phyloP scores from a whole-genome alignment of 1,140 invertebrate species.

The Hormaphis cornu region DNA sequence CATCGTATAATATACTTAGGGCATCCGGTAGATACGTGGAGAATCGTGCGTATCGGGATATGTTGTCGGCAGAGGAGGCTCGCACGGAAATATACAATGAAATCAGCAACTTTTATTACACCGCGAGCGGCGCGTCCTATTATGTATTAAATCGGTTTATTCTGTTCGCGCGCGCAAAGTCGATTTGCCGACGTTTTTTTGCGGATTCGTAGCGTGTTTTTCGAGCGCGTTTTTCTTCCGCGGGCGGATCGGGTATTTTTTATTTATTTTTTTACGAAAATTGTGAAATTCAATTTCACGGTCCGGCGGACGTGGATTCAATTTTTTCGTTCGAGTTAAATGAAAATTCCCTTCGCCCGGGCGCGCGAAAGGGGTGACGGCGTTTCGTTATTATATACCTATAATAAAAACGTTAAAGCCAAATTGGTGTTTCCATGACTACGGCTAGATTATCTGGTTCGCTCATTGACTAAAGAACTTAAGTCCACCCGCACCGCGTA shows the following conservation, averaged over 20 bases:
- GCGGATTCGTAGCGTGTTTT: slow-evolving; percentile 5
- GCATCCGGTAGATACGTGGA: background rate
- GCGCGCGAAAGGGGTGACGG: slow-evolving; percentile 14
- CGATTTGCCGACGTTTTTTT: slow-evolving; percentile 16
- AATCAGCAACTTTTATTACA: slow-evolving; percentile 31
- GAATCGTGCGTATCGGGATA: background rate
- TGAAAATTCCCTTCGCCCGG: slow-evolving; percentile 20
- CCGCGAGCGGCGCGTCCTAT: background rate
- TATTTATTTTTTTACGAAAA: slow-evolving; percentile 17
- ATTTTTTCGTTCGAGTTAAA: slow-evolving; percentile 32
- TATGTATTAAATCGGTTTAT: slow-evolving; percentile 27
- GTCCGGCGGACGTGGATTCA: slow-evolving; percentile 25
- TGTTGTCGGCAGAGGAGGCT: background rate
- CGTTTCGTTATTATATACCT: too few species aligned
- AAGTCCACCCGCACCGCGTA: background rate
- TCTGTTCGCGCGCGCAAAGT: slow-evolving; percentile 17
- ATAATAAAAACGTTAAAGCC: slow-evolving; percentile 32
- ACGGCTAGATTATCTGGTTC: slow-evolving; percentile 30
- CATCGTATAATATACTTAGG: too few species aligned
- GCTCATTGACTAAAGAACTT: slow-evolving; percentile 32
- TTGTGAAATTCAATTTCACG: slow-evolving; percentile 31
- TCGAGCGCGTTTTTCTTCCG: slow-evolving; percentile 8
- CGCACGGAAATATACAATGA: slow-evolving; percentile 2
- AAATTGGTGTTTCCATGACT: slow-evolving; percentile 32
- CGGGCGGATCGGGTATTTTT: background rate